Evolutionary conservation across 2,797 vertebrate genomes (phyloP).

Genomic region (Mergus octosetaceus): DNA sequence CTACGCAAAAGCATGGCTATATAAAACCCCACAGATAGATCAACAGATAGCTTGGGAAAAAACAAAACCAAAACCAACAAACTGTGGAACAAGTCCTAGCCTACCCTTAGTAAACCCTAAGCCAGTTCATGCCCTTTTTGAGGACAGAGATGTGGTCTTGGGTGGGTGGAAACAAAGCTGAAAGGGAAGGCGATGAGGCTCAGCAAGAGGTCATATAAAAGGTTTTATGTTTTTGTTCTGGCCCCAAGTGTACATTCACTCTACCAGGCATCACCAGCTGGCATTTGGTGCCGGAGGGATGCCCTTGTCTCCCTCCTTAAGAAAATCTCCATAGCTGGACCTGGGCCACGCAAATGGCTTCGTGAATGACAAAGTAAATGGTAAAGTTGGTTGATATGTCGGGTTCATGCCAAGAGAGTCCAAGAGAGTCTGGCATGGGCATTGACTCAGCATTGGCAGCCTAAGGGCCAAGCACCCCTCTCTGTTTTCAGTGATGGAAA

Average conservation of each 20-base stretch:
- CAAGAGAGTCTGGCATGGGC: not conserved
- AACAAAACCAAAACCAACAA: not conserved
- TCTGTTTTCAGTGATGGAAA: not conserved
- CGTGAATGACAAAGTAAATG: not conserved
- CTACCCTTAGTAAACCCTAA: not conserved
- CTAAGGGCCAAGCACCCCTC: not conserved
- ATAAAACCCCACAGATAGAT: not conserved
- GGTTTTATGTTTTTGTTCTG: not conserved
- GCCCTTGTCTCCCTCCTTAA: not conserved
- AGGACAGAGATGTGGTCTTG: not conserved
- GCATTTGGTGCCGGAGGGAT: not conserved
- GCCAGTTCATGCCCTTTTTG: not conserved
- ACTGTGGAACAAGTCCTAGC: not conserved
- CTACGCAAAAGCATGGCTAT: not conserved
- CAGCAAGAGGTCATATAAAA: not conserved
- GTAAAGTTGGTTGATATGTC: not conserved
- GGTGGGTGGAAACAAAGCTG: not conserved
- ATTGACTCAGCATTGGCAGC: not conserved
- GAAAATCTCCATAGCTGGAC: not conserved
- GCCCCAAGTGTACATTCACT: not conserved
- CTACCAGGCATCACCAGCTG: not conserved
- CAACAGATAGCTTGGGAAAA: not conserved
- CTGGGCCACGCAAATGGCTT: not conserved
- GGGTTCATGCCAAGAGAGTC: not conserved
- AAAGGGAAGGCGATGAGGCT: not conserved